Evolutionary conservation across 2,888 invertebrate species (phyloP), one percentile per base, ranked within the genome.

Genomic region (Drosophila meridionalis): DNA sequence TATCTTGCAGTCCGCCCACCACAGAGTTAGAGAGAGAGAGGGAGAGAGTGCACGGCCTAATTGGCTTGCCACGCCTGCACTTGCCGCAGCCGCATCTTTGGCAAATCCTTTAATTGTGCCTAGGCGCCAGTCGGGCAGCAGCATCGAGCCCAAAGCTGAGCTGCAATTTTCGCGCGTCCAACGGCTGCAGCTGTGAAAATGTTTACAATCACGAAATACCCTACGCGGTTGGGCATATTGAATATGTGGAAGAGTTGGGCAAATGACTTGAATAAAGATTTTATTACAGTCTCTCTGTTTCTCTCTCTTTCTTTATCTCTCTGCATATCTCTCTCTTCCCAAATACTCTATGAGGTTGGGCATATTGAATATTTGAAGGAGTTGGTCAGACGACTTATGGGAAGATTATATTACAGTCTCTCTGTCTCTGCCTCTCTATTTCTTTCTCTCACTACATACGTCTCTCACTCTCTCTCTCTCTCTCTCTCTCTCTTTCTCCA

Each of bases 61-160:
- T 82, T 84, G 82, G 73, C 80, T 69, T 36, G 76, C 58, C 86
- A 71, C 78, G 76, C 83, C 78, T 61, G 36, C 47, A 52, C 28
- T 30, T 40, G 36, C 50, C 38, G 6, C 6, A 30, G 30, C 5
- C 14, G 40, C 47, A 56, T 53, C 56, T 70, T 72, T 76, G 57
- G 77, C 85, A 87, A 87, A 87, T 90, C 87, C 90, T 81, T 80
- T 87, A 87, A 89, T 87, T 83, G 81, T 73, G 32, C 50, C 42
- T 62, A 80, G 85, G 90, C 85, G 90, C 85, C 89, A 77, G 86
- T 50, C 60, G 32, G 32, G 1, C 47, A 20, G 20, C 38, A 55
- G 14, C 38, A 47, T 40, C 52, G 0, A 53, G 38, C 26, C 52
- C 42, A 20, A 59, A 64, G 36, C 57, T 55, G 59, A 72, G 36